Evolutionary conservation across 2,888 invertebrate species (phyloP).

Genomic region (Halictus ligatus): DNA sequence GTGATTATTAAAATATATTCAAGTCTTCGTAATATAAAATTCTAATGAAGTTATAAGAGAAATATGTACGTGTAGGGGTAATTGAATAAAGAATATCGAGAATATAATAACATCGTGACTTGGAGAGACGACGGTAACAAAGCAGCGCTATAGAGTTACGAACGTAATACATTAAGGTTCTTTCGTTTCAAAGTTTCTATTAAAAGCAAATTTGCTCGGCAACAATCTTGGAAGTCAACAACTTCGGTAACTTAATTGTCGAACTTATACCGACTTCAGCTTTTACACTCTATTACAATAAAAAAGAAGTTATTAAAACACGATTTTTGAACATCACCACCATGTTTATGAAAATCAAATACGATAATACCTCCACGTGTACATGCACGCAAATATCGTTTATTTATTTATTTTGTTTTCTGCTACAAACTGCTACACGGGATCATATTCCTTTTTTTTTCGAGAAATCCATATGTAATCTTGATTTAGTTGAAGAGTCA

Average conservation of each 20-base stretch:
- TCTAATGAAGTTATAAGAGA: conserved; percentile 2
- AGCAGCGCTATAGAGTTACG: not conserved
- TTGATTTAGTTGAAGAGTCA: too few species aligned
- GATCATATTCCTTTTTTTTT: too few species aligned
- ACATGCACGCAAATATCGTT: not conserved
- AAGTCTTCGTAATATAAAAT: not conserved
- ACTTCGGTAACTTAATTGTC: not conserved
- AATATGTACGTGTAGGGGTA: not conserved
- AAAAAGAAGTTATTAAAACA: not conserved
- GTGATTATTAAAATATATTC: conserved; percentile 8
- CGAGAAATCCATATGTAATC: too few species aligned
- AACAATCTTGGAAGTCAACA: conserved; percentile 1
- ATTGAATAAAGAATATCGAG: not conserved
- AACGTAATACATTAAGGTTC: conserved; percentile 9
- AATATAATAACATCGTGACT: not conserved
- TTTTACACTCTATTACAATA: not conserved
- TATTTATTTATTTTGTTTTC: not conserved
- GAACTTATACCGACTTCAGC: not conserved
- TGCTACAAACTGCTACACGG: too few species aligned
- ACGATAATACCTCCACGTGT: not conserved
- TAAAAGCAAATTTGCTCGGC: conserved; percentile 5
- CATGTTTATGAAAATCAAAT: not conserved
- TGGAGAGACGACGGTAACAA: not conserved
- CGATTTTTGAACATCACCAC: not conserved
- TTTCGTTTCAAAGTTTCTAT: conserved; percentile 1